Conservation (phyloP, 2,888 invertebrate species). For the Drepana falcataria region DNA sequence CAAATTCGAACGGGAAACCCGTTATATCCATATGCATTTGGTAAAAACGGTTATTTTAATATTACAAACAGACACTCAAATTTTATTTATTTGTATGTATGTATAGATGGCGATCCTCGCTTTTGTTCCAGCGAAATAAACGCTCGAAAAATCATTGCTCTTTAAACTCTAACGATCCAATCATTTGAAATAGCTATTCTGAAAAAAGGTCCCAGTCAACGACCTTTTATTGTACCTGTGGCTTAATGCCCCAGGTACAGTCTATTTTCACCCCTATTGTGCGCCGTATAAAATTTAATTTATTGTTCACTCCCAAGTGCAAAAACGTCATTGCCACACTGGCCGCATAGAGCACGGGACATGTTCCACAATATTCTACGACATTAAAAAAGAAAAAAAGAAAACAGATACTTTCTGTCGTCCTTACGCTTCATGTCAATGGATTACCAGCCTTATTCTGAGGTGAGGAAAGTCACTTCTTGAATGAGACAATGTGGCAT, state of each 20-base stretch:
- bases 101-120: background rate
- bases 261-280: background rate
- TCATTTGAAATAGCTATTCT: background rate
- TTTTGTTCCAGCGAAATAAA: background rate
- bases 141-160: background rate
- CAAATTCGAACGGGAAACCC: too few species aligned
- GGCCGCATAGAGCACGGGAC: constrained; percentile 55
- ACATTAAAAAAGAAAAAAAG: constrained; percentile 41
- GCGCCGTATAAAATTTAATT: background rate
- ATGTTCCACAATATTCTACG: constrained; percentile 47
- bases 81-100: too few species aligned
- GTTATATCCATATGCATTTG: too few species aligned
- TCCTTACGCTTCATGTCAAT: constrained; percentile 35
- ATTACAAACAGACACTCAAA: too few species aligned
- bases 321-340: constrained; percentile 32
- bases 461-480: constrained; percentile 15
- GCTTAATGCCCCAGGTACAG: background rate
- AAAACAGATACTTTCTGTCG: constrained; percentile 38
- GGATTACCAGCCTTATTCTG: constrained; percentile 16
- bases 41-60: too few species aligned
- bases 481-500: constrained; percentile 5
- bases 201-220: background rate
- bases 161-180: background rate
- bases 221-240: background rate
- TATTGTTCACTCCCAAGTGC: background rate